Evolutionary conservation across 2,888 invertebrate genomes (phyloP).

Genomic region (Octodonta nipae): DNA sequence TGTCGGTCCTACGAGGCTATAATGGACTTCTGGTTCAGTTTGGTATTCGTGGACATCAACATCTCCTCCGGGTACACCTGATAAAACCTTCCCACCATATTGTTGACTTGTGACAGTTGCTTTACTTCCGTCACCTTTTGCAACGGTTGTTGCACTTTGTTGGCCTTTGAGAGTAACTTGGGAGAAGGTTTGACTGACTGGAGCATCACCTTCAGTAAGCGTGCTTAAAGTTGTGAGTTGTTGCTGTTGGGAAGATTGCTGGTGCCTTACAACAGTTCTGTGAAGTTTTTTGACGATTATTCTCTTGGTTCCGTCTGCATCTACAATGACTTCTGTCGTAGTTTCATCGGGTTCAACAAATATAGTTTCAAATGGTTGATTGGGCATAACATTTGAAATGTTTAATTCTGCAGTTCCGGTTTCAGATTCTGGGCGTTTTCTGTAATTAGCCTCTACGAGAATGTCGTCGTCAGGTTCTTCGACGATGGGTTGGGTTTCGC

Average conservation of each 20-base stretch:
- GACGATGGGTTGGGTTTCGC: conserved; percentile 39
- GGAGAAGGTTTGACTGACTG: conserved; percentile 41
- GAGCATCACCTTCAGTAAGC: conserved; percentile 42
- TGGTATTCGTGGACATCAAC: conserved; percentile 53
- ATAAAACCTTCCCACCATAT: conserved; percentile 50
- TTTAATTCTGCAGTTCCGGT: conserved; percentile 52
- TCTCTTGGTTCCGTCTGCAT: conserved; percentile 66
- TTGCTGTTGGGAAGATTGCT: conserved; percentile 51
- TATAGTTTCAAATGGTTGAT: conserved; percentile 65
- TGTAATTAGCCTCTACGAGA: conserved; percentile 60
- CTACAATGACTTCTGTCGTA: conserved; percentile 67
- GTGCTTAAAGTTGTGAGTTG: conserved; percentile 45
- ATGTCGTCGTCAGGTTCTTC: conserved; percentile 49
- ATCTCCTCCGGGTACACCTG: conserved; percentile 49
- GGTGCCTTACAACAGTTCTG: conserved; percentile 51
- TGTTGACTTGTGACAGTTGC: conserved; percentile 50
- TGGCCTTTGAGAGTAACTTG: conserved; percentile 51
- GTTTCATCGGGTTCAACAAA: conserved; percentile 72
- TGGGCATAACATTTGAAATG: conserved; percentile 55
- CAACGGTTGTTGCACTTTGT: conserved; percentile 45
- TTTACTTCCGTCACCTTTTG: conserved; percentile 46
- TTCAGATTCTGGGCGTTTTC: conserved; percentile 38
- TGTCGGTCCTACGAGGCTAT: conserved; percentile 44
- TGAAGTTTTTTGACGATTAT: conserved; percentile 64
- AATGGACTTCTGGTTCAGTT: conserved; percentile 46